These are phyloP conservation scores for Anarhynchus alexandrinus DNA, from an alignment of 2,113 vertebrate genomes.

Conservation along the genomic window DNA sequence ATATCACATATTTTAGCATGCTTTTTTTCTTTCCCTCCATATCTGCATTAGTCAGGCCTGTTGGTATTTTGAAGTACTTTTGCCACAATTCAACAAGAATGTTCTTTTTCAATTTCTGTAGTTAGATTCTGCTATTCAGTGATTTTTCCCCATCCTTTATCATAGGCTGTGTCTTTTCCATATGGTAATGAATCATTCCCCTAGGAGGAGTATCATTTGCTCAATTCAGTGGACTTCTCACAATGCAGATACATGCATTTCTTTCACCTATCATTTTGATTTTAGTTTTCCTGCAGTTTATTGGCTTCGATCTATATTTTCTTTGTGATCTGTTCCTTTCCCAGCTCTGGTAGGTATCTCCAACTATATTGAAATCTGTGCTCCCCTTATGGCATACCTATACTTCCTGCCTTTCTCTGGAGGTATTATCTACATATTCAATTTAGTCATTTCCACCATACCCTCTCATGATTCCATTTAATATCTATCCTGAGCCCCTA, in stretches of 20 bases:
- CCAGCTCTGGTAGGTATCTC: background rate
- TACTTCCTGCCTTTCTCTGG: background rate
- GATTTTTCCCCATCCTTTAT: constrained; percentile 9
- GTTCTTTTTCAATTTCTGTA: constrained; percentile 30
- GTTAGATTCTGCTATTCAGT: constrained; percentile 36
- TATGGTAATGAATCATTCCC: constrained; percentile 57
- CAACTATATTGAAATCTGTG: background rate
- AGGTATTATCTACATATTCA: background rate
- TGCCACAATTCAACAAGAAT: constrained; percentile 4
- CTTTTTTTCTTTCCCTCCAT: background rate
- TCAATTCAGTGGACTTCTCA: constrained; percentile 32
- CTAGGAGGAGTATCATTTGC: constrained; percentile 40
- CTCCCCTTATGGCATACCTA: background rate
- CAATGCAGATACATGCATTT: constrained; percentile 40
- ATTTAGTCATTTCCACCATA: background rate
- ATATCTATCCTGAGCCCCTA: background rate
- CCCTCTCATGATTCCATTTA: constrained; percentile 28
- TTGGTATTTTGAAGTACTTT: constrained; percentile 28
- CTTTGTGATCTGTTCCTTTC: background rate
- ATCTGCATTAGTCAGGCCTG: background rate
- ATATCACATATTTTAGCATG: constrained; percentile 13
- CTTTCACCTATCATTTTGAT: constrained; percentile 44
- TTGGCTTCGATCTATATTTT: constrained; percentile 1
- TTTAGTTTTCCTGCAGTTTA: constrained; percentile 46
- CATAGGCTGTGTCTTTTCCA: constrained; percentile 16